Evolutionary conservation across 2,888 invertebrate genomes (phyloP).

Genomic region (Rhyacophila evoluta): DNA sequence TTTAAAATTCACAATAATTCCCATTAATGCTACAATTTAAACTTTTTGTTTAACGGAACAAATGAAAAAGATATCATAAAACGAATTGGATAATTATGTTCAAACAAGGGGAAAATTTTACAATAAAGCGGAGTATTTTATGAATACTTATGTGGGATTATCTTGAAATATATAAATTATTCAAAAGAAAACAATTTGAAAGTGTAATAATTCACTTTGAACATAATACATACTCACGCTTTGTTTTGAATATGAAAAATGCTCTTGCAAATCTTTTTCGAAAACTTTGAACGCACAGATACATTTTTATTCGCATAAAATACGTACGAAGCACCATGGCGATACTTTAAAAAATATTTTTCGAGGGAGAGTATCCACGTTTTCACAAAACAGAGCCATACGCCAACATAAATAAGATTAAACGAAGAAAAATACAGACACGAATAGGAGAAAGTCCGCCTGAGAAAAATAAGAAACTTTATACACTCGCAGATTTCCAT

Average conservation of each 20-base stretch:
- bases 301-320: slow-evolving; percentile 25
- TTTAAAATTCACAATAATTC: neutral
- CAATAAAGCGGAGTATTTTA: neutral
- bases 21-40: neutral
- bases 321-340: neutral
- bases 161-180: neutral
- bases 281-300: slow-evolving; percentile 9
- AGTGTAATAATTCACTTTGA: slow-evolving; percentile 15
- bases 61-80: neutral
- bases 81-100: slow-evolving; percentile 11
- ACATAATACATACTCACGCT: slow-evolving; percentile 6
- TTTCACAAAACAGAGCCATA: slow-evolving; percentile 51
- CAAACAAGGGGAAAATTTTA: neutral
- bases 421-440: slow-evolving; percentile 54
- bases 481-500: slow-evolving; percentile 55
- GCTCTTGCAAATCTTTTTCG: slow-evolving; percentile 8
- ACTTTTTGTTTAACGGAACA: neutral
- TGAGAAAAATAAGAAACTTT: slow-evolving; percentile 54
- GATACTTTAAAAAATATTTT: slow-evolving; percentile 43
- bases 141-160: slow-evolving; percentile 5
- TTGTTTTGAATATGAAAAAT: slow-evolving; percentile 22
- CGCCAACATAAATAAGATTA: slow-evolving; percentile 55
- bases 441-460: slow-evolving; percentile 54
- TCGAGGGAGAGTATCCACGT: slow-evolving; percentile 42
- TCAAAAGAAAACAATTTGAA: slow-evolving; percentile 16